Evolutionary conservation across 2,888 invertebrate genomes (phyloP).

Genomic region (Eupithecia inturbata): DNA sequence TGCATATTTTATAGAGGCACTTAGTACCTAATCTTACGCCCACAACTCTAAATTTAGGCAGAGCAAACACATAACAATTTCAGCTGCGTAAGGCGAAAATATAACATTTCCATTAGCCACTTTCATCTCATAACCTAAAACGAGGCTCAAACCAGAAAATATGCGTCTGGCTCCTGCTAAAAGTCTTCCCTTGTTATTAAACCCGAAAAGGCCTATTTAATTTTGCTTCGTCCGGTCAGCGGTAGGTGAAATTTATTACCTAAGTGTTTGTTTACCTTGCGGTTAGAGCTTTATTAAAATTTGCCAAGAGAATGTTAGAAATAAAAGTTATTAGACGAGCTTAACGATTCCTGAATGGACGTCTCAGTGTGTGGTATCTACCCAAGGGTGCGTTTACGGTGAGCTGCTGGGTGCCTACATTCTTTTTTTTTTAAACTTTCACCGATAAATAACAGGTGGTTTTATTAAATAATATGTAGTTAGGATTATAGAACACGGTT

Average conservation of each 20-base stretch:
- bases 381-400: not conserved
- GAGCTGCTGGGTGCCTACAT: not conserved
- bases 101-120: slow-evolving; percentile 29
- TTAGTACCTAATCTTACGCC: slow-evolving; percentile 40
- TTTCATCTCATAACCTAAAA: slow-evolving; percentile 27
- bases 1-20: slow-evolving; percentile 49
- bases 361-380: not conserved
- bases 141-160: slow-evolving; percentile 25
- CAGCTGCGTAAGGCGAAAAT: slow-evolving; percentile 3
- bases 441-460: not conserved
- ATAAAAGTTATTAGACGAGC: slow-evolving; percentile 7
- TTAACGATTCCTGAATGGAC: not conserved
- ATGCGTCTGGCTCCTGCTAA: slow-evolving; percentile 18
- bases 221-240: slow-evolving; percentile 43
- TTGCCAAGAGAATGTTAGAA: not conserved
- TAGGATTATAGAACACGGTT: too few species aligned
- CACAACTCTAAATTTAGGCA: slow-evolving; percentile 21
- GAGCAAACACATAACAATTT: slow-evolving; percentile 7
- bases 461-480: too few species aligned
- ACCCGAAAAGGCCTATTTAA: slow-evolving; percentile 37
- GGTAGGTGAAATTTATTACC: slow-evolving; percentile 48
- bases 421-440: not conserved
- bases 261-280: slow-evolving; percentile 47
- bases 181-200: slow-evolving; percentile 34
- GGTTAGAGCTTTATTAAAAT: slow-evolving; percentile 16